A percentile compares a stretch with the other conserved stretches of the same genome.
Conservation (phyloP, 2,888 invertebrate species). For the Drosophila niveifrons region DNA sequence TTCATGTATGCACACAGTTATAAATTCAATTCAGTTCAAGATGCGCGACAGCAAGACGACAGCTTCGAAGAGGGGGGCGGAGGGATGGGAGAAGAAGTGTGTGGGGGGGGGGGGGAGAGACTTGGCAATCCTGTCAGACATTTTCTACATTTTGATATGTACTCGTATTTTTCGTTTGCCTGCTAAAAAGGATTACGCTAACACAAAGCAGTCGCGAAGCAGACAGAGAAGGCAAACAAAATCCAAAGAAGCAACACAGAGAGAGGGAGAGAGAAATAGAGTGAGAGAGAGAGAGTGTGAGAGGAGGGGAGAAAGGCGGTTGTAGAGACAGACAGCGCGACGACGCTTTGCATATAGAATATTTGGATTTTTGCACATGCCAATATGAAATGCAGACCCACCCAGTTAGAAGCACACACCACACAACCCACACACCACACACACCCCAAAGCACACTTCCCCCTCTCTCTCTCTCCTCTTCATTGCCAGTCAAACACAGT, state of each 20-base stretch:
- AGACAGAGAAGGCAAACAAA: constrained; percentile 46
- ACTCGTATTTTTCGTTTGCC: constrained; percentile 65
- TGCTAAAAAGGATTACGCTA: constrained; percentile 79
- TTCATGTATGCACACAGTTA: constrained; percentile 58
- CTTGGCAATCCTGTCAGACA: constrained; percentile 76
- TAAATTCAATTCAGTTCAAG: constrained; percentile 78
- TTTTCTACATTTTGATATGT: constrained; percentile 77
- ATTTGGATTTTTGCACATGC: constrained; percentile 80
- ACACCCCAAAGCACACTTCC: constrained; percentile 13
- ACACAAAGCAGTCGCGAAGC: constrained; percentile 69
- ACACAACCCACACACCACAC: constrained; percentile 6
- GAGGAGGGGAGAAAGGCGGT: constrained; percentile 16
- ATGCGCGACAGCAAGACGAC: constrained; percentile 69
- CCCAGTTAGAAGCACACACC: constrained; percentile 40
- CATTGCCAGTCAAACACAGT: constrained; percentile 9
- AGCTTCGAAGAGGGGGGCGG: constrained; percentile 21
- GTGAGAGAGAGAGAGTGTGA: constrained; percentile 14
- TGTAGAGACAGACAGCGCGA: constrained; percentile 20
- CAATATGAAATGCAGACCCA: constrained; percentile 70
- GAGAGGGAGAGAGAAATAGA: constrained; percentile 12
- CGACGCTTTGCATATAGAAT: constrained; percentile 59
- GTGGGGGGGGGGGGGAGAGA: constrained; percentile 2
- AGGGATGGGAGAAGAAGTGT: constrained; percentile 7
- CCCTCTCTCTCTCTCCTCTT: constrained; percentile 16
- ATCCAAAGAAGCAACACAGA: constrained; percentile 13